These are phyloP conservation scores for Diachasma alloeum DNA, from an alignment of 1,140 invertebrate species.

Conservation along the genomic window DNA sequence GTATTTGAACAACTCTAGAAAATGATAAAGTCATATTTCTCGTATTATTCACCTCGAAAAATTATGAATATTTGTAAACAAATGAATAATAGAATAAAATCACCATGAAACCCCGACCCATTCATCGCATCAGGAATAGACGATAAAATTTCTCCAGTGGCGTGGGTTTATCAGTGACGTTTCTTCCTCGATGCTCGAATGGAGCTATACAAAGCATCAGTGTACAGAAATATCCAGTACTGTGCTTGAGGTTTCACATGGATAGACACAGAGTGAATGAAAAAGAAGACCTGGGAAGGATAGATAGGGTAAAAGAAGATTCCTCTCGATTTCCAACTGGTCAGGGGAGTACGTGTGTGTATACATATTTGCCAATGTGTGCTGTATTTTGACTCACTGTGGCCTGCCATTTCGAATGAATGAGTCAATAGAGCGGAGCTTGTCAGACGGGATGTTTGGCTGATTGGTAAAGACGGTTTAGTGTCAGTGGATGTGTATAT, in stretches of 20 bases:
- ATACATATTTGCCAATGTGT: background rate
- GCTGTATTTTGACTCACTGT: background rate
- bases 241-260: background rate
- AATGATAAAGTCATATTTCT: too few species aligned
- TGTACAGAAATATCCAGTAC: background rate
- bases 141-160: background rate
- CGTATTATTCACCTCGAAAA: too few species aligned
- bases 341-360: background rate
- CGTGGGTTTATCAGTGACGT: background rate
- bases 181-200: background rate
- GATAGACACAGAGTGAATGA: background rate
- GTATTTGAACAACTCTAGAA: too few species aligned
- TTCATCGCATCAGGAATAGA: background rate
- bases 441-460: background rate
- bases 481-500: too few species aligned
- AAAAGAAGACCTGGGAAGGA: background rate
- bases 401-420: background rate
- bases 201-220: background rate
- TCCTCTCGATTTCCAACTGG: background rate
- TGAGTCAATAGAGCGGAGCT: background rate
- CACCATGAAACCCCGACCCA: background rate
- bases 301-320: background rate
- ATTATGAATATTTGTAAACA: too few species aligned
- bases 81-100: background rate
- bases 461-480: background rate